A percentile compares a stretch with the other conserved stretches of the same genome.
Conservation (phyloP, 37 sponge, comb jelly and placozoan genomes). For the Spongilla lacustris region DNA sequence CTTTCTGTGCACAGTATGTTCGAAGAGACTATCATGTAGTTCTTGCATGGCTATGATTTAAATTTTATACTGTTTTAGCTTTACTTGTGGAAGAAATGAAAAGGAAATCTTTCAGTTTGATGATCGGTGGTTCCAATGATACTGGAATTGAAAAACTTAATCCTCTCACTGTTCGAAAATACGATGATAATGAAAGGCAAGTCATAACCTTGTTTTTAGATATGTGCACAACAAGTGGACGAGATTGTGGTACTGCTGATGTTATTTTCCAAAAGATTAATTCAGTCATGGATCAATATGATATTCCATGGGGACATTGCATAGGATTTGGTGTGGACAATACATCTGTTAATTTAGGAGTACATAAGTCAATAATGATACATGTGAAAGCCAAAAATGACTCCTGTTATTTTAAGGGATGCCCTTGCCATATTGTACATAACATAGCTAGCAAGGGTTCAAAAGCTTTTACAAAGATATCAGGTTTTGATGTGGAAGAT, state of each 20-base stretch:
- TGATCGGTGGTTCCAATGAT: constrained; percentile 67
- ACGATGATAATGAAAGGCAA: constrained; percentile 19
- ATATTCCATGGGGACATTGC: constrained; percentile 54
- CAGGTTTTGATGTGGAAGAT: constrained; percentile 62
- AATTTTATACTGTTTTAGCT: constrained; percentile 12
- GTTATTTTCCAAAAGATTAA: constrained; percentile 54
- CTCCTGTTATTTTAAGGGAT: constrained; percentile 38
- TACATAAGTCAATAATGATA: constrained; percentile 44
- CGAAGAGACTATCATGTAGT: constrained; percentile 10
- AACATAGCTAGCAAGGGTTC: constrained; percentile 34
- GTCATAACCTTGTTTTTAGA: constrained; percentile 49
- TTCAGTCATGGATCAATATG: constrained; percentile 15
- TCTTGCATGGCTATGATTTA: constrained; percentile 6
- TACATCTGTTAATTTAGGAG: constrained; percentile 38
- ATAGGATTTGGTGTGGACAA: constrained; percentile 59
- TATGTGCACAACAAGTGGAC: constrained; percentile 60
- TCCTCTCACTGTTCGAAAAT: constrained; percentile 60
- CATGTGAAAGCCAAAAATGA: constrained; percentile 22
- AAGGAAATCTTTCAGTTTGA: constrained; percentile 18
- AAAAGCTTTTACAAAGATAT: constrained; percentile 3
- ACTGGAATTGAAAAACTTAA: constrained; percentile 53
- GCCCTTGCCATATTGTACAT: constrained; percentile 37
- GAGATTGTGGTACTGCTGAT: constrained; percentile 39
- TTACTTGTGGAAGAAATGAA: constrained; percentile 51
- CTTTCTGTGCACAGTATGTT: constrained; percentile 36